Base-by-base conservation (phyloP, 2,888 invertebrate genomes). In the Drosophila mulleri region DNA sequence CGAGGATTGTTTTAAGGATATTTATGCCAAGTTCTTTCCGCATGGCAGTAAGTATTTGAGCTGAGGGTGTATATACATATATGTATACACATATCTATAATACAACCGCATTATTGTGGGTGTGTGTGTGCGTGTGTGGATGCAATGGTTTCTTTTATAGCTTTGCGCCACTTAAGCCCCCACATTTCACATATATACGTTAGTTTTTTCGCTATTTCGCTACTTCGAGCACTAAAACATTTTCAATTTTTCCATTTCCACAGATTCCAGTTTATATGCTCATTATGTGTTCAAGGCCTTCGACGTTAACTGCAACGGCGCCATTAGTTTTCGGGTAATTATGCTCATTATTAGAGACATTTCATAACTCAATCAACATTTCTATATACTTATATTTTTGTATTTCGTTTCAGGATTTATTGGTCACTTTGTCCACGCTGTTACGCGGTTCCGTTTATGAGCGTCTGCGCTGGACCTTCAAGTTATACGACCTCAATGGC, bases 231-330 rank as follows among this genome's bases (percentile, higher is more conserved):
- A 42, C 61, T 65, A 48, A 75, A 58, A 48, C 26, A n/a, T 42
- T 71, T 18, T 26, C 35, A 47, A 61, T 68, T 56, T 59, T 88
- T 83, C 70, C 68, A 74, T 83, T 78, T 72, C 44, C 69, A 72
- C 95, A 99, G 99, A 98, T 95, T 97, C 98, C 80, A 97, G 97
- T 91, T 95, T 97, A 91, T 99, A 99, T 94, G 98, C 99, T 92
- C 98, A 98, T 94, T 98, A 98, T 94, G 98, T 99, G 94, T 99
- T 99, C 96, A 98, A 98, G 94, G 98, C 98, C 79, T 98, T 99
- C 93, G 98, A 99, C 93, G 98, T 98, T 86, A 98, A 98, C 94
- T 97, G 97, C 94, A 98, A 97, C 93, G 98, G 98, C 76, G 97
- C 98, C 91, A 98, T 99, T 94, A 98, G 97, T 94, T 99, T 99